Percentiles rank a stretch among this genome's conserved stretches.
phyloP scores from a whole-genome alignment of 2,797 vertebrate species.

The Bovichtus variegatus region DNA sequence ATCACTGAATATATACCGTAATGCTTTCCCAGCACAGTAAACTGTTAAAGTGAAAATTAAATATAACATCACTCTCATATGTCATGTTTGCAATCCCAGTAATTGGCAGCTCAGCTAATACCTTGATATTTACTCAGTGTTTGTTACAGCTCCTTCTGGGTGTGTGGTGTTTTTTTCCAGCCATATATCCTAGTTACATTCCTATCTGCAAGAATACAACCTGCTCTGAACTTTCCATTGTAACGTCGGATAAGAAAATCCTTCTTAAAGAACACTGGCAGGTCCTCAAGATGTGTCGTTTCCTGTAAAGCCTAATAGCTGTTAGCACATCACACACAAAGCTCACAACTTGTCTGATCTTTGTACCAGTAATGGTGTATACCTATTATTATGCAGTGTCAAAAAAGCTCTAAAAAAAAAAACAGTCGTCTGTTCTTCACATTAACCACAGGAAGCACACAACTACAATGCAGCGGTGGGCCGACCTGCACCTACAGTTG shows the following conservation, averaged over 20 bases:
- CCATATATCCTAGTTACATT: conserved; percentile 19
- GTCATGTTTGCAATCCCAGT: not conserved
- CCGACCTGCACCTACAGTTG: conserved; percentile 3
- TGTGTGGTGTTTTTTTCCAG: conserved; percentile 9
- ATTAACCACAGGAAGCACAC: conserved; percentile 71
- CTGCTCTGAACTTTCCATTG: conserved; percentile 33
- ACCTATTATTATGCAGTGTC: not conserved
- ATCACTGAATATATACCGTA: not conserved
- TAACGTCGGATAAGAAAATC: conserved; percentile 45
- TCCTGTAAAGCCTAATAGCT: conserved; percentile 20
- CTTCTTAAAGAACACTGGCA: conserved; percentile 40
- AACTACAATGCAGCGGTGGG: conserved; percentile 36
- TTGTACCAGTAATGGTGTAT: not conserved
- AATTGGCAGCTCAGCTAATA: conserved; percentile 8
- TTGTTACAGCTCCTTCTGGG: conserved; percentile 3
- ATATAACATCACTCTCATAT: not conserved
- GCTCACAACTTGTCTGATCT: not conserved
- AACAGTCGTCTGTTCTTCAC: not conserved
- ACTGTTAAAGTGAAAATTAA: not conserved
- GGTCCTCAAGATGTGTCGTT: conserved; percentile 4
- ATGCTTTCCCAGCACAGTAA: not conserved
- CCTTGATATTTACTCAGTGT: not conserved
- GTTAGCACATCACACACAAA: conserved; percentile 2
- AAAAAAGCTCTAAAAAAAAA: not conserved
- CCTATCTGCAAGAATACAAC: conserved; percentile 20